Evolutionary conservation across 2,888 invertebrate species (phyloP).

Genomic region (Athrips mouffetella): DNA sequence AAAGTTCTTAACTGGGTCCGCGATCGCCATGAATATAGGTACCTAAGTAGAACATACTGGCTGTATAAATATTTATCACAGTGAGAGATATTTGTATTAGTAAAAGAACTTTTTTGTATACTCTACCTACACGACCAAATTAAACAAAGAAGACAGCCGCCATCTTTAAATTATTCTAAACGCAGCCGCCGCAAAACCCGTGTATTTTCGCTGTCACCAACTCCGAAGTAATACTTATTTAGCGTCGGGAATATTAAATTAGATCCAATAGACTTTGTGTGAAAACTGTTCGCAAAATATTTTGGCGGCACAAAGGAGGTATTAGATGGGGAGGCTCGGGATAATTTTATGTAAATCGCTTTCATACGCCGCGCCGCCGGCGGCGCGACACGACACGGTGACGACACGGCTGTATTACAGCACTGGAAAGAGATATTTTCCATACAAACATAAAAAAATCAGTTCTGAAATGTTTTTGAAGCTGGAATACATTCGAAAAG

Average conservation of each 20-base stretch:
- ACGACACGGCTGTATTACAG: slow-evolving; percentile 38
- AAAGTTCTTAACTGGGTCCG: no score
- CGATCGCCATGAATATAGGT: no score
- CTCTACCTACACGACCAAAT: no score
- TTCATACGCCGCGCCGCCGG: slow-evolving; percentile 29
- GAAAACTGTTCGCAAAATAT: slow-evolving; percentile 76
- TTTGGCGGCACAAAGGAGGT: slow-evolving; percentile 73
- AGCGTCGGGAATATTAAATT: slow-evolving; percentile 53
- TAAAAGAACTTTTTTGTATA: no score
- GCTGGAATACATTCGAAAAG: no score
- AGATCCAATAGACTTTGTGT: slow-evolving; percentile 61
- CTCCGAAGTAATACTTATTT: slow-evolving; percentile 23
- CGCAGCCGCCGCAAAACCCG: not conserved
- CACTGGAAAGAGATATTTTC: not conserved
- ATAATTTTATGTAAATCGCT: slow-evolving; percentile 64
- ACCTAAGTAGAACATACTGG: no score
- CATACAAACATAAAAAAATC: no score
- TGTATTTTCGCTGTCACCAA: slow-evolving; percentile 15
- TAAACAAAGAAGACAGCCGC: no score
- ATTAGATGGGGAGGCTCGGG: slow-evolving; percentile 42
- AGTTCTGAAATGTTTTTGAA: no score
- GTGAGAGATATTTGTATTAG: no score
- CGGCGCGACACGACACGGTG: slow-evolving; percentile 23
- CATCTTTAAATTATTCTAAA: slow-evolving; percentile 4
- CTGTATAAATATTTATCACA: no score